Evolutionary conservation across 2,888 invertebrate genomes (phyloP).

Genomic region (Pogonocherus hispidulus): DNA sequence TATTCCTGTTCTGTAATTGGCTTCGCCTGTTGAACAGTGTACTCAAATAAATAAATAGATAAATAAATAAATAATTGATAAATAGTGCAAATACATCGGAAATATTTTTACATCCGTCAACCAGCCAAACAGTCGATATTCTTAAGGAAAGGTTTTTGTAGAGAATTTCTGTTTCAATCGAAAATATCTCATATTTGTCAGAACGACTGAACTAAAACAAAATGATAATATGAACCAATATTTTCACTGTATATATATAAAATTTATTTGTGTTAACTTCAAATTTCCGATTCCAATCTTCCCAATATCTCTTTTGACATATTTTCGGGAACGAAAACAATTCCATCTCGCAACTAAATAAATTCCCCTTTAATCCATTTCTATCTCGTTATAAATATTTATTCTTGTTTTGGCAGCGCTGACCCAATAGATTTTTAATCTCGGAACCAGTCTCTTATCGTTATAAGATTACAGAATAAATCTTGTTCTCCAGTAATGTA

Average conservation of each 20-base stretch:
- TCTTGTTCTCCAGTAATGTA: slow-evolving; percentile 23
- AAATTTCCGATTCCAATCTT: not conserved
- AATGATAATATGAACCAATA: too few relatives aligned
- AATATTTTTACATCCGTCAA: too few relatives aligned
- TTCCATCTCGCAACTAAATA: not conserved
- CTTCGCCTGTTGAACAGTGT: too few relatives aligned
- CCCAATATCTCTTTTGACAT: not conserved
- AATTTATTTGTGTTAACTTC: not conserved
- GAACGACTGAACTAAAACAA: too few relatives aligned
- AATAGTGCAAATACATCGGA: too few relatives aligned
- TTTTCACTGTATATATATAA: not conserved
- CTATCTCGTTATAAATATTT: slow-evolving; percentile 1
- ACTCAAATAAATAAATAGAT: too few relatives aligned
- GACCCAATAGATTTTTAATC: slow-evolving; percentile 17
- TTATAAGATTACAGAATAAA: slow-evolving; percentile 22
- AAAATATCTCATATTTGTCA: too few relatives aligned
- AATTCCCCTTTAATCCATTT: not conserved
- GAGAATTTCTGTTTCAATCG: too few relatives aligned
- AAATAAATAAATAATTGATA: too few relatives aligned
- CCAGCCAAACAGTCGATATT: too few relatives aligned
- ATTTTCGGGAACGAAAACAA: slow-evolving; percentile 1
- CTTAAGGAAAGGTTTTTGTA: too few relatives aligned
- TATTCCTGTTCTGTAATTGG: too few relatives aligned
- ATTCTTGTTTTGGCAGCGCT: slow-evolving; percentile 7
- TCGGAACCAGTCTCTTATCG: slow-evolving; percentile 18